Conservation (phyloP, 2,888 invertebrate species). For the Lordiphosa andalusiaca region DNA sequence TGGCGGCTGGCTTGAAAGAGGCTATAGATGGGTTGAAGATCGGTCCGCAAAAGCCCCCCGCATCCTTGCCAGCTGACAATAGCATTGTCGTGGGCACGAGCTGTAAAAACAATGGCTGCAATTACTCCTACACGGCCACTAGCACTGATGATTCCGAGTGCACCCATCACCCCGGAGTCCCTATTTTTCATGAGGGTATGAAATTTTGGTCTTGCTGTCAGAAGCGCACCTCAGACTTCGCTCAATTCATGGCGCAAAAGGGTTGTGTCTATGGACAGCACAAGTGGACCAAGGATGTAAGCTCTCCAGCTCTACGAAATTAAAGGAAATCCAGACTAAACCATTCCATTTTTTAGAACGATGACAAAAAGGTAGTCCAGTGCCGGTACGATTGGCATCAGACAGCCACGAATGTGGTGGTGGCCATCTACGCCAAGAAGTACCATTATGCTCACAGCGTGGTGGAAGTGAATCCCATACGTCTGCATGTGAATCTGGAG, state of each 20-base stretch:
- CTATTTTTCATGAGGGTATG: constrained; percentile 97
- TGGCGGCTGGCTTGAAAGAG: constrained; percentile 86
- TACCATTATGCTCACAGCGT: constrained; percentile 88
- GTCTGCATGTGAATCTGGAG: constrained; percentile 86
- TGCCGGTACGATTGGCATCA: constrained; percentile 98
- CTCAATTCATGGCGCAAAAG: constrained; percentile 92
- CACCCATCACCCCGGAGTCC: constrained; percentile 91
- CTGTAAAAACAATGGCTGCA: constrained; percentile 94
- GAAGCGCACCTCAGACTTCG: constrained; percentile 95
- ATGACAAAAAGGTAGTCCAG: constrained; percentile 82
- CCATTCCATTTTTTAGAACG: constrained; percentile 81
- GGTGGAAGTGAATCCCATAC: constrained; percentile 91
- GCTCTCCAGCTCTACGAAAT: neutral
- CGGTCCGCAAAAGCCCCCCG: constrained; percentile 6
- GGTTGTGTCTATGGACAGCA: constrained; percentile 94
- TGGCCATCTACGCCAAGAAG: constrained; percentile 95
- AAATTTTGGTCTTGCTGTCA: constrained; percentile 99
- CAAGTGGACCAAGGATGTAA: constrained; percentile 88
- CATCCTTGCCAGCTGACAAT: constrained; percentile 14
- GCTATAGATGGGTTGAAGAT: constrained; percentile 80
- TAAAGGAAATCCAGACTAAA: neutral
- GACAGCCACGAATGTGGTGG: constrained; percentile 90
- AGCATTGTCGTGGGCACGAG: constrained; percentile 85
- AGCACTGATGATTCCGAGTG: constrained; percentile 86
- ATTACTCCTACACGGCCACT: constrained; percentile 85